Base-by-base conservation (phyloP, 1,140 invertebrate species). In the Heliothis virescens region DNA sequence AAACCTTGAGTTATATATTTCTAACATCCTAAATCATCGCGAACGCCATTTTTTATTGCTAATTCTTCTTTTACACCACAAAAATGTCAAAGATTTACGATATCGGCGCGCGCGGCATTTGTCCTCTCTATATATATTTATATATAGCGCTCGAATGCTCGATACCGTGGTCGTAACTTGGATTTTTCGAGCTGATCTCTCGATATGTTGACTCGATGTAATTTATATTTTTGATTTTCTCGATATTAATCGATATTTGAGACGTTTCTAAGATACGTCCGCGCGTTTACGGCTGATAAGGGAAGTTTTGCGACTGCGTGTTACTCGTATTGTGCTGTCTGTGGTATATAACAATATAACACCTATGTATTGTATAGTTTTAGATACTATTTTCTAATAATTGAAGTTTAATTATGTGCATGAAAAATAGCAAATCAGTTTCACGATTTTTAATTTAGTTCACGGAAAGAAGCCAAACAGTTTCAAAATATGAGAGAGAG, bases 51-150 rank as follows among this genome's bases (percentile, higher is more conserved):
- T 79, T 84, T 84, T 84, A 82, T 82, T 77, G 79, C 83, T 86
- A 86, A 89, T 87, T 83, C 84, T 85, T 86, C 77, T 85, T 82
- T 80, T 80, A 79, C 80, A 77, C 86, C 82, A 87, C 86, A 90
- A 88, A 88, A 90, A 90, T 88, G 87, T 84, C 60, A 75, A 69
- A 86, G 86, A 90, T 88, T 88, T 89, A 87, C 86, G 87, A 86
- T 86, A 86, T 85, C 82, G 82, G 50, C 81, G 84, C 83, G 81
- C 62, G 79, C 83, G 55, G 65, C 50, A 69, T 79, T 79, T 79
- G 76, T 79, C 52, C 52, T 11, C 34, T 10, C 62, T 69, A 72
- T 55, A 72, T 34, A 72, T 41, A 26, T 57, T 16, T 65, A 29
- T 55, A 78, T 60, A 79, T 71, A 55, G 34, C 75, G 55, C 18